Conservation (phyloP, 2,888 invertebrate species). For the Athripsodes cinereus region DNA sequence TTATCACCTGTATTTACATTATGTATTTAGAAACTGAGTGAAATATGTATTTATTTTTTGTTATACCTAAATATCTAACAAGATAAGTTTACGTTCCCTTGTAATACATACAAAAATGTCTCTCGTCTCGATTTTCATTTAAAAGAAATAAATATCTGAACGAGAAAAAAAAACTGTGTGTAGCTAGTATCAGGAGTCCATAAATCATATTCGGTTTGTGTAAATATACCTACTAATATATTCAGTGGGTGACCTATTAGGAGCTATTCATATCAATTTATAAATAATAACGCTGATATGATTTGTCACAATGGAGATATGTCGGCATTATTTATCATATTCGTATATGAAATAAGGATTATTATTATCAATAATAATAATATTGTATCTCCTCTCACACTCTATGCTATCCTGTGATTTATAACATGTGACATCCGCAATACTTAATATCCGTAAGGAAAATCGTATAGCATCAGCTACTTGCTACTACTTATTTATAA, state of each 20-base stretch:
- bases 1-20: no score
- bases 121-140: no score
- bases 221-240: background rate
- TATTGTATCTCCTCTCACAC: background rate
- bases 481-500: no score
- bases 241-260: constrained; percentile 2
- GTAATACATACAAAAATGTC: no score
- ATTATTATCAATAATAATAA: background rate
- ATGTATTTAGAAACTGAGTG: no score
- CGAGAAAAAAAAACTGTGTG: no score
- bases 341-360: background rate
- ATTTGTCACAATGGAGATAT: background rate
- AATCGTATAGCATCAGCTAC: no score
- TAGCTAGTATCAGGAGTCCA: background rate
- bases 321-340: background rate
- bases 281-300: constrained; percentile 1
- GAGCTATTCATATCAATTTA: constrained; percentile 1
- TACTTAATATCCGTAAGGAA: background rate
- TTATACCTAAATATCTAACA: no score
- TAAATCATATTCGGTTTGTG: background rate
- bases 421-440: background rate
- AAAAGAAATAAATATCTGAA: no score
- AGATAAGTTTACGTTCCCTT: no score
- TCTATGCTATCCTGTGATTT: background rate
- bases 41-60: no score